Conservation (phyloP, 1,140 invertebrate genomes). For the Thaumetopoea pityocampa region DNA sequence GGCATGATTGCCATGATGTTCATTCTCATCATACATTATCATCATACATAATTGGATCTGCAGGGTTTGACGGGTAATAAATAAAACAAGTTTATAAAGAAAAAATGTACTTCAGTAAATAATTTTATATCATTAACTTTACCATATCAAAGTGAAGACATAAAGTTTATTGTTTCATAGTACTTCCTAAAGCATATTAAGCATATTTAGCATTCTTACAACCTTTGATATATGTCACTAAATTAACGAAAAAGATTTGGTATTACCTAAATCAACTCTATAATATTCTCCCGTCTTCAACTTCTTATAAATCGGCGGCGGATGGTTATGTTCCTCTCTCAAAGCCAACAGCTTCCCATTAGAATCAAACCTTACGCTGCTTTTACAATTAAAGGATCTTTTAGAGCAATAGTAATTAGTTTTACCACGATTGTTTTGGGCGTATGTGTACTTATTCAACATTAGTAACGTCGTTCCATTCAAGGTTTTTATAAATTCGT, state of each 20-base stretch:
- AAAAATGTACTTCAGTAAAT: no score
- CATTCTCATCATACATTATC: no score
- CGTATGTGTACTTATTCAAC: conserved; percentile 32
- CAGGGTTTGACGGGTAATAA: no score
- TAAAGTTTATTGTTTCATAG: no score
- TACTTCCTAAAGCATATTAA: no score
- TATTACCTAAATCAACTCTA: conserved; percentile 4
- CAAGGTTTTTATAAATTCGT: conserved; percentile 16
- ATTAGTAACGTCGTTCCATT: conserved; percentile 26
- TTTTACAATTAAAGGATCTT: conserved; percentile 24
- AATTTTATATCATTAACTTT: no score
- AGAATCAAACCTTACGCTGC: conserved; percentile 19
- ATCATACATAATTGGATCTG: no score
- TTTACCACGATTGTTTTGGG: conserved; percentile 16
- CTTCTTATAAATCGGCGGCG: conserved; percentile 18
- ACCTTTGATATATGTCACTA: no score
- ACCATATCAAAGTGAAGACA: no score
- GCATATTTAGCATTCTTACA: no score
- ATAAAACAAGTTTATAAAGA: no score
- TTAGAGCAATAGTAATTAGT: conserved; percentile 31
- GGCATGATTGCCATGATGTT: no score
- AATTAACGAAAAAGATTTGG: not conserved
- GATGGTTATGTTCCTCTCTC: conserved; percentile 26
- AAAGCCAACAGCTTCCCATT: conserved; percentile 6
- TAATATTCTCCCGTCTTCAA: conserved; percentile 15